Evolutionary conservation across 2,888 invertebrate genomes (phyloP), one percentile per base, ranked within the genome.

Genomic region (Megaustenia siamemsis): DNA sequence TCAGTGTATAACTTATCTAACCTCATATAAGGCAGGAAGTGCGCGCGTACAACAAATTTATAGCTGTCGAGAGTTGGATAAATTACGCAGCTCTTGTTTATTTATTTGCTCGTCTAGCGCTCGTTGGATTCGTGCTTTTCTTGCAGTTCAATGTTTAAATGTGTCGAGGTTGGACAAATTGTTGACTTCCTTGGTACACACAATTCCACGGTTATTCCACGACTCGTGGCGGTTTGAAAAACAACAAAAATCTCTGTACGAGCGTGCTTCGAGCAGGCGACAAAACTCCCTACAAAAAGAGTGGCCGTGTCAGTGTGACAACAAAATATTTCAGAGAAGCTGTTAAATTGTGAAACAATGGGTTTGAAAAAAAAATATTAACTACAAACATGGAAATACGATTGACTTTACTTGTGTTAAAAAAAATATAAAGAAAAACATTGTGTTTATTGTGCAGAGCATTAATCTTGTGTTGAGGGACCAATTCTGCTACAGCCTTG

Each of bases 91-190:
- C 12, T 40, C 5, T 28, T 69, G 38, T 24, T 40, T 71, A 10
- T 71, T 43, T 71, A 28, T 71, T 71, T 71, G 18, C 12, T 49
- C 32, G 49, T 49, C 53, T n/a, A n/a, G n/a, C 2, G 49, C 35
- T 28, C 28, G 73, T 73, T 21, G 73, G 45, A 18, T 18, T 49
- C 3, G 32, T 49, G 49, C 45, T 21, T 49, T 49, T 32, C 18
- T n/a, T 32, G 18, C 28, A 49, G 73, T 45, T 73, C 45, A 73
- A 73, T 73, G 49, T 73, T 73, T 18, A 49, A 49, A 45, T 49
- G 73, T 49, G 32, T 15, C 49, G 0, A 18, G n/a, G 32, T 32
- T 5, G n/a, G 73, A 18, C 73, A 49, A 73, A 49, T 15, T 49
- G 45, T 49, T 45, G 45, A 28, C 49, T 4, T 73, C 32, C 8